Evolutionary conservation across 2,888 invertebrate species (phyloP), one percentile per base, ranked within the genome.

Genomic region (Enchytraeus crypticus): DNA sequence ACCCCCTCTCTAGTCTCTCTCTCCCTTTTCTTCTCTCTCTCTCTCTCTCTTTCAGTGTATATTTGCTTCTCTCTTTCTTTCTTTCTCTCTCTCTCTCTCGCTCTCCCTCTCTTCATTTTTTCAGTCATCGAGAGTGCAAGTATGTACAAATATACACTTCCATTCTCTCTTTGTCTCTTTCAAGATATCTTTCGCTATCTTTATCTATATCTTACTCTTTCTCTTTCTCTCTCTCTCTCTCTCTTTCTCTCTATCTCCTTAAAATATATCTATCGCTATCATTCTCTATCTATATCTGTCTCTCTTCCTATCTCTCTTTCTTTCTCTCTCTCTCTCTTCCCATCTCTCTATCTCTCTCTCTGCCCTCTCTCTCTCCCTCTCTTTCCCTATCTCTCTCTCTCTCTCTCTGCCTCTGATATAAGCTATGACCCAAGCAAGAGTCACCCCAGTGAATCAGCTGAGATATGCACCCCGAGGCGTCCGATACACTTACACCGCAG

Each of bases 11-110:
- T n/a, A n/a, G n/a, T n/a, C n/a, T n/a, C n/a, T n/a, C n/a, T n/a
- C n/a, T n/a, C n/a, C n/a, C n/a, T n/a, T n/a, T n/a, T 11, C 8
- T 30, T 55, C 8, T 55, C 55, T 55, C 21, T 55, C 34, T 55
- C 38, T 55, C 38, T 55, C 21, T 33, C 34, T 55, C 38, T 55
- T 23, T 55, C 21, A 38, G 34, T 55, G 21, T 33, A 11, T 55
- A 11, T 55, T 38, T 55, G 8, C 21, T 38, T 55, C 38, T 55
- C 34, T 33, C 21, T 55, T 38, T 33, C 21, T 33, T 38, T 55
- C 21, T 55, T 38, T 45, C 21, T 55, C 43, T 55, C 38, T 45
- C 34, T 45, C 8, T 55, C 43, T 55, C 21, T 33, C 55, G 32
- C 38, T 21, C 18, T 21, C 21, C 55, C 38, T 38, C 14, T 21